A percentile compares a stretch with the other conserved stretches of the same genome.
These are phyloP conservation scores for Ctenochaetus hawaiiensis DNA, from an alignment of 2,797 vertebrate genomes.

Conservation along the genomic window DNA sequence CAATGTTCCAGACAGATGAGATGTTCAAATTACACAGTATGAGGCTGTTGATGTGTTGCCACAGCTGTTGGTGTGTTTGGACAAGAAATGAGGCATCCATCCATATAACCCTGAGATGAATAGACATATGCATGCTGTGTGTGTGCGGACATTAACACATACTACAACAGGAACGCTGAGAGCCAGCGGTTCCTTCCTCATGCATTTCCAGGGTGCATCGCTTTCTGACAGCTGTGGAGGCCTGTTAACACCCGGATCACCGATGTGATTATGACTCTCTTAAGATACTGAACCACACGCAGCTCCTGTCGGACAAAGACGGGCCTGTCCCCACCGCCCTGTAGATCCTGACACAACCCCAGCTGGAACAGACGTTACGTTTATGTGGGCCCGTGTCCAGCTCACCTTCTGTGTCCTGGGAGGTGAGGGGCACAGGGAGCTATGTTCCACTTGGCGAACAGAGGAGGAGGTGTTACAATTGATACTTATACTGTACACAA, in stretches of 20 bases:
- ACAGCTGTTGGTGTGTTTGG: constrained; percentile 59
- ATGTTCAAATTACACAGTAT: constrained; percentile 37
- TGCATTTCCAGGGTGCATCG: constrained; percentile 74
- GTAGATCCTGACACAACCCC: constrained; percentile 76
- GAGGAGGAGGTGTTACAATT: constrained; percentile 65
- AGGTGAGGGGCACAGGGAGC: constrained; percentile 55
- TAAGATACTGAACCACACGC: constrained; percentile 81
- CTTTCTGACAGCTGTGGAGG: constrained; percentile 76
- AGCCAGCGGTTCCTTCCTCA: constrained; percentile 54
- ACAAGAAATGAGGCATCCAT: constrained; percentile 51
- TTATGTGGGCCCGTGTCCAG: constrained; percentile 79
- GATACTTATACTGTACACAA: constrained; percentile 69
- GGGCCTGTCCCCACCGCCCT: constrained; percentile 66
- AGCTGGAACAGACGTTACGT: constrained; percentile 72
- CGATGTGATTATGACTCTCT: constrained; percentile 80
- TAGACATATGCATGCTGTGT: constrained; percentile 42
- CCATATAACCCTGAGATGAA: constrained; percentile 49
- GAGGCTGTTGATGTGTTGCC: constrained; percentile 47
- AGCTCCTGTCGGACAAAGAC: constrained; percentile 78
- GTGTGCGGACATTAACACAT: constrained; percentile 53
- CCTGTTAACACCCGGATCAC: constrained; percentile 75
- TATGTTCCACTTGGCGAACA: constrained; percentile 63
- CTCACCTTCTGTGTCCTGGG: constrained; percentile 76
- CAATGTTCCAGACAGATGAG: constrained; percentile 34
- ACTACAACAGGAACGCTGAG: constrained; percentile 28